Base-by-base conservation (phyloP, 2,888 invertebrate genomes). In the Chymomyza procnemis region DNA sequence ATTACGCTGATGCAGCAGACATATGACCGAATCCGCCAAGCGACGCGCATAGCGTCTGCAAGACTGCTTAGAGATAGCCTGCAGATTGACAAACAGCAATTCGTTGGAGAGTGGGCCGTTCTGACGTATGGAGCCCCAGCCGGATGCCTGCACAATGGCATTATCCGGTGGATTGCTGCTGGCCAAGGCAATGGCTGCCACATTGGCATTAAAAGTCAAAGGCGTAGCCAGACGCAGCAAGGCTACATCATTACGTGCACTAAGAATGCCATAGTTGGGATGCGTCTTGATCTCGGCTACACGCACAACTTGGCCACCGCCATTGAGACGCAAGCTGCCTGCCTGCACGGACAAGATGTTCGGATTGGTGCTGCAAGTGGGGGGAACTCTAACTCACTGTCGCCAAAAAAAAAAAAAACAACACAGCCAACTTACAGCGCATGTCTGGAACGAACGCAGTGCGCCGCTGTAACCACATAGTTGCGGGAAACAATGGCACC, bases 401-500 rank as follows among this genome's bases (percentile, higher is more conserved):
- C n/a, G n/a, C n/a, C n/a, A n/a, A n/a, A n/a, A n/a, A n/a, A n/a
- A n/a, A n/a, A n/a, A n/a, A n/a, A 26, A 26, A 26, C 4, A 12
- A 4, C 1, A 12, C 34, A 41, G 12, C 34, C 9, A 41, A 41
- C 34, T 41, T 41, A 41, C 34, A 41, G 34, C 12, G 1, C 12
- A 12, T 12, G 12, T 12, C 34, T 2, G 3, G 34, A 41, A 12
- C 9, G 9, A 3, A 41, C 12, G 69, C 90, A 90, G 64, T 90
- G 90, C 4, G 90, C 90, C 2, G 90, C 90, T 0, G 90, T 90
- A 4, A 90, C 64, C n/a, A 90, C 65, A 47, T 76, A 77, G 48
- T 69, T 78, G 26, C 57, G 30, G 0, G 83, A 79, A n/a, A 90
- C 67, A 12, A 90, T 88, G 21, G 89, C 87, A 16, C 87, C 90